Evolutionary conservation across 1,140 invertebrate genomes (phyloP), one percentile per base, ranked within the genome.

Genomic region (Drosophila neocordata): DNA sequence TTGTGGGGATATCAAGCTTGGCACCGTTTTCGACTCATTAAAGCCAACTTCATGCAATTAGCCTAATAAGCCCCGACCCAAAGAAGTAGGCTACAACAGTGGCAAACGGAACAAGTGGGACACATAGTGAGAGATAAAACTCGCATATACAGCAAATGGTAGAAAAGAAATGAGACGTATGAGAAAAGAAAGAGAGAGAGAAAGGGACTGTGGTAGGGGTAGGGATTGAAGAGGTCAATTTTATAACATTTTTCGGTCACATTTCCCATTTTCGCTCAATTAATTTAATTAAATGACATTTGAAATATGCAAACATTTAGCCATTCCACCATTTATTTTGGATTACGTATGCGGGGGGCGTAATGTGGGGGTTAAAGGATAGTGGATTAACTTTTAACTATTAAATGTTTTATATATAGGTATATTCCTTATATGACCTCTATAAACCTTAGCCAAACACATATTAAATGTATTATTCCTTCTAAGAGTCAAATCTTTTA

Each of bases 41-140:
- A 87, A 87, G 83, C 78, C 83, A 82, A 87, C 83, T 87, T 87
- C 84, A 87, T 63, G 82, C 78, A 87, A 87, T 87, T 87, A 87
- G 82, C 78, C 83, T 88, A 87, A 87, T 87, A 87, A 82, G 83
- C 83, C 67, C 67, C 65, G 55, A 78, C 82, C 64, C 51, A 20
- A 20, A 57, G 67, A 78, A 70, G 71, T 70, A 75, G 68, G 57
- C 68, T 67, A 64, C 65, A 65, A 20, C 60, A 77, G 48, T 60
- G 51, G 52, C 64, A 31, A 37, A 20, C 71, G 44, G 74, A 41
- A 60, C 41, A 18, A 48, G 6, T 48, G 15, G 18, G 58, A 18
- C 24, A 41, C 41, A 48, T 48, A 20, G 41, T 48, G 15, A 48
- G 15, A 48, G 41, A 48, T 48, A 48, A 48, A 12, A 53, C 18